Base-by-base conservation (phyloP, 1,140 invertebrate species). In the Tetragnatha versicolor region DNA sequence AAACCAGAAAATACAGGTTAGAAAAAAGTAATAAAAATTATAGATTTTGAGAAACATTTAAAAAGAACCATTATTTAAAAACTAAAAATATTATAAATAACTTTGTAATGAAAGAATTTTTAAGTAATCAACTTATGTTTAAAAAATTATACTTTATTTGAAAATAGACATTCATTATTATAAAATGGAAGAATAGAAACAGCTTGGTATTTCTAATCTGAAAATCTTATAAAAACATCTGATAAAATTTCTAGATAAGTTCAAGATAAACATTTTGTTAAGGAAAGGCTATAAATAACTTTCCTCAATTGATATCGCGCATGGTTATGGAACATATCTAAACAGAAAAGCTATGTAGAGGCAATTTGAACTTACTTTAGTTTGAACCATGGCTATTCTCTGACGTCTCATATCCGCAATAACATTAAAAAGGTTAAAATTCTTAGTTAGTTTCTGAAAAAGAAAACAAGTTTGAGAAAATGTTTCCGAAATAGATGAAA, bases 371-470 rank as follows among this genome's bases (percentile, higher is more conserved):
- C 51, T 20, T 39, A 81, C 80, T 27, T 81, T 81, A 6, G 89
- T 89, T 83, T 90, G 89, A 9, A 91, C 89, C 88, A 90, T 90
- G 4, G 89, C 89, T 60, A 89, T 88, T 75, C 90, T 82, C 81
- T 91, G 90, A 69, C 86, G 86, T 68, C 90, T 81, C 89, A 91
- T 89, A 10, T 87, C 85, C 66, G 85, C 84, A 17, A 91, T 89
- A 68, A 91, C 85, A 31, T 87, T 84, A 83, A 86, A 88, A 29
- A 91, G 80, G 81, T 87, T 89, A 81, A 91, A 90, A 68, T 53
- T 55, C 51, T 79, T 69, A 14, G 75, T 65, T 42, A 81, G 33
- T 55, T 81, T 81, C 80, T 81, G 22, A 14, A 63, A 75, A 47
- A 65, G 7, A 68, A 42, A 78, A 37, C 14, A 58, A n/a, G n/a